A percentile compares a stretch with the other conserved stretches of the same genome.
Evolutionary conservation across 2,888 invertebrate species (phyloP).

Genomic region (Danaus chrysippus): DNA sequence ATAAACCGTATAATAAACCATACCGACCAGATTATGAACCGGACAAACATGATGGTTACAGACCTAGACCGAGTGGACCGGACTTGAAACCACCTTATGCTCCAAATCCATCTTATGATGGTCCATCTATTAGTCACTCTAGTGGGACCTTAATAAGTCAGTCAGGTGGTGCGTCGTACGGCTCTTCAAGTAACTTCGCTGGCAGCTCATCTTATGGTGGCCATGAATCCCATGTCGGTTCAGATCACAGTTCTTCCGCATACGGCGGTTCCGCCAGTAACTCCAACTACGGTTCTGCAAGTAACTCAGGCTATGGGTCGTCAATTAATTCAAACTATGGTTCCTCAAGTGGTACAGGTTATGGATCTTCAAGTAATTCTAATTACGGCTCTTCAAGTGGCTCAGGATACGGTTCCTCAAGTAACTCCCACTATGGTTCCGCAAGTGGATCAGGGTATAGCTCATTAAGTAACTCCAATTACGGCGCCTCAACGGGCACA

Average conservation of each 20-base stretch:
- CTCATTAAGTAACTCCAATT: background rate
- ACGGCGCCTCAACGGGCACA: background rate
- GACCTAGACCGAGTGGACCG: slow-evolving; percentile 24
- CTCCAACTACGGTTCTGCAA: background rate
- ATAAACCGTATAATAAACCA: slow-evolving; percentile 17
- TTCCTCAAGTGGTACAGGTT: background rate
- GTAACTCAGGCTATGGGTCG: background rate
- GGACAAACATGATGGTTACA: slow-evolving; percentile 15
- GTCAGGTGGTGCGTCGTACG: background rate
- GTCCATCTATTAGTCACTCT: background rate
- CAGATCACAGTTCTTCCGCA: background rate
- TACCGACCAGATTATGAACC: slow-evolving; percentile 13
- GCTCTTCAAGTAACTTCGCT: background rate
- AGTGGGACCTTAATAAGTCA: background rate
- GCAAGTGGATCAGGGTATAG: slow-evolving; percentile 6
- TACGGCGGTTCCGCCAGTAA: background rate
- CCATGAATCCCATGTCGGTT: background rate
- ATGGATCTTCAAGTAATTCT: background rate
- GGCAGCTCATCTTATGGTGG: background rate
- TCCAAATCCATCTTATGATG: slow-evolving; percentile 6
- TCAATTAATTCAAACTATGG: background rate
- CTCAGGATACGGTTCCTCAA: background rate
- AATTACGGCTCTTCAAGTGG: background rate
- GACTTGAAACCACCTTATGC: slow-evolving; percentile 28
- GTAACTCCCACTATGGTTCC: background rate